Base-by-base conservation (phyloP, 1,140 invertebrate species). In the Homalodisca vitripennis region DNA sequence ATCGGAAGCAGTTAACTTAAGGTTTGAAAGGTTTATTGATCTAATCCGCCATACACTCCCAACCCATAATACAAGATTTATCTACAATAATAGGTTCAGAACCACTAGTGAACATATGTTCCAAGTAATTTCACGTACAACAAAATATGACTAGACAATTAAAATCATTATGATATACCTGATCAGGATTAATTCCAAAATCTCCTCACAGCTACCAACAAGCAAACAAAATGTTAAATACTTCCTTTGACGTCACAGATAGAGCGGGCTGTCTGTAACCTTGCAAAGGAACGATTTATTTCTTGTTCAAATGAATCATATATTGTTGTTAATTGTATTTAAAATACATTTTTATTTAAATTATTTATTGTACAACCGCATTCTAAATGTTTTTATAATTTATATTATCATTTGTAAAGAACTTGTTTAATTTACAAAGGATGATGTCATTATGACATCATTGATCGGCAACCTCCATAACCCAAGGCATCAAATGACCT, bases 361-460 rank as follows among this genome's bases (percentile, higher is more conserved):
- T 41, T 10, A 10, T 41, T 6, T 41, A 10, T 41, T 41, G 6
- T 17, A 41, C 6, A 41, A 41, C 17, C 34, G 48, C 6, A 17
- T 41, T 41, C 34, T 41, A 10, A 17, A 41, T 41, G 17, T 41
- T 17, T 41, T 10, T 10, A 41, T 41, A 41, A 41, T 41, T 41
- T 17, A 10, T 41, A 3, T 3, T 20, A 51, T 3, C 3, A 14
- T 51, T 51, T 51, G 22, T 12, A 3, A 10, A 20, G n/a, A 10
- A 20, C 17, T 10, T 51, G 48, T 51, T 51, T 51, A 51, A 20
- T 51, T 51, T 51, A 22, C 48, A 20, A 32, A 20, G 34, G 30
- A 47, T 66, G 63, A 66, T 66, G 63, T 66, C 63, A 66, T 47
- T 20, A 66, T 66, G 63, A 66, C 63, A 66, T 66, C 63, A 66